Evolutionary conservation across 2,113 vertebrate genomes (phyloP).

Genomic region (Erythrolamprus reginae): DNA sequence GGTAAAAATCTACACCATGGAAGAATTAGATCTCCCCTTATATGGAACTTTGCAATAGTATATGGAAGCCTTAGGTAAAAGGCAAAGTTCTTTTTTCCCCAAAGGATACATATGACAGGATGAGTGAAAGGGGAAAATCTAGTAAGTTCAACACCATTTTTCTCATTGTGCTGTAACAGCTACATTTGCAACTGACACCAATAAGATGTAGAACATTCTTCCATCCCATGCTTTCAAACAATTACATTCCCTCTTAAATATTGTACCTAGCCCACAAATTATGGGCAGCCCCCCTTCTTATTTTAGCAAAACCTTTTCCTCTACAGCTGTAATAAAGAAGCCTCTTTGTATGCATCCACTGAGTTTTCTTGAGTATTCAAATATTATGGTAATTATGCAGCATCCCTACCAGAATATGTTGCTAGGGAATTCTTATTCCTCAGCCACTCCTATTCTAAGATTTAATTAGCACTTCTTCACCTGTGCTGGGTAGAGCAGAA

Average conservation of each 20-base stretch:
- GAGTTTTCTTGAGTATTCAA: slow-evolving; percentile 31
- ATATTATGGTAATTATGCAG: slow-evolving; percentile 41
- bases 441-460: slow-evolving; percentile 37
- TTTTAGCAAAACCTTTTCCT: neutral
- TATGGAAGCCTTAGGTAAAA: neutral
- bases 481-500: slow-evolving; percentile 37
- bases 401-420: slow-evolving; percentile 44
- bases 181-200: neutral
- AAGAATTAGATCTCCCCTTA: neutral
- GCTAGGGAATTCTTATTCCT: slow-evolving; percentile 54
- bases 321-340: slow-evolving; percentile 23
- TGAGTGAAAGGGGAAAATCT: neutral
- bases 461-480: slow-evolving; percentile 48
- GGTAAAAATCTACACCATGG: neutral
- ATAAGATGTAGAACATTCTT: accelerated
- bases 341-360: neutral
- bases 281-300: neutral
- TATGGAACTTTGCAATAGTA: neutral
- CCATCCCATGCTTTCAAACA: neutral
- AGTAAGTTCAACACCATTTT: neutral
- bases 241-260: neutral
- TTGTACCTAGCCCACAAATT: neutral
- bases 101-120: neutral
- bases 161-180: neutral
- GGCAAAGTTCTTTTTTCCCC: neutral